Evolutionary conservation across 2,113 vertebrate species (phyloP).

Genomic region (Pipra filicauda): DNA sequence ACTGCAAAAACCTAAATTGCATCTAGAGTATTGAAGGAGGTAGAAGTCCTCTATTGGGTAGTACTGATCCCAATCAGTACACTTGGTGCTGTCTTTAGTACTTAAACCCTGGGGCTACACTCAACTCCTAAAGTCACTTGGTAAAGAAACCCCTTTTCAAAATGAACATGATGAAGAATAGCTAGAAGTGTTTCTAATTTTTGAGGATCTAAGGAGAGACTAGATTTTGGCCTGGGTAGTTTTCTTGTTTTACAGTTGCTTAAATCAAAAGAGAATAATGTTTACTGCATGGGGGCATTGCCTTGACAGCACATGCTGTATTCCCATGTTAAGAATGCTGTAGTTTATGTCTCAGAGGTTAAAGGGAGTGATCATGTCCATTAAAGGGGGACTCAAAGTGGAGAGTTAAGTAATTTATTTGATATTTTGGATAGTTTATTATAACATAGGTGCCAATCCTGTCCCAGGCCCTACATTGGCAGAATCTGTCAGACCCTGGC

Average conservation of each 20-base stretch:
- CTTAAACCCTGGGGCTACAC: not conserved
- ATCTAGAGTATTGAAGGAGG: not conserved
- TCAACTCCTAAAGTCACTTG: not conserved
- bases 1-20: not conserved
- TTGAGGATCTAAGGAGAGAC: not conserved
- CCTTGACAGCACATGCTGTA: not conserved
- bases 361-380: not conserved
- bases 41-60: not conserved
- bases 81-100: not conserved
- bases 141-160: not conserved
- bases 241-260: not conserved
- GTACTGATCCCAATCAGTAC: not conserved
- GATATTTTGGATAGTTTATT: not conserved
- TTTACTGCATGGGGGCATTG: not conserved
- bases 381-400: not conserved
- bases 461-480: not conserved
- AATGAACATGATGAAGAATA: not conserved
- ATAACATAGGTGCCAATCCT: not conserved
- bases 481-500: not conserved
- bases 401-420: not conserved
- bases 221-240: not conserved
- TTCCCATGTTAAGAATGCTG: not conserved
- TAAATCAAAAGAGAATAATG: not conserved
- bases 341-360: not conserved
- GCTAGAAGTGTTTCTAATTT: not conserved